These are phyloP conservation scores for Calephelis perditalis DNA, from an alignment of 2,888 invertebrate genomes.

Conservation along the genomic window DNA sequence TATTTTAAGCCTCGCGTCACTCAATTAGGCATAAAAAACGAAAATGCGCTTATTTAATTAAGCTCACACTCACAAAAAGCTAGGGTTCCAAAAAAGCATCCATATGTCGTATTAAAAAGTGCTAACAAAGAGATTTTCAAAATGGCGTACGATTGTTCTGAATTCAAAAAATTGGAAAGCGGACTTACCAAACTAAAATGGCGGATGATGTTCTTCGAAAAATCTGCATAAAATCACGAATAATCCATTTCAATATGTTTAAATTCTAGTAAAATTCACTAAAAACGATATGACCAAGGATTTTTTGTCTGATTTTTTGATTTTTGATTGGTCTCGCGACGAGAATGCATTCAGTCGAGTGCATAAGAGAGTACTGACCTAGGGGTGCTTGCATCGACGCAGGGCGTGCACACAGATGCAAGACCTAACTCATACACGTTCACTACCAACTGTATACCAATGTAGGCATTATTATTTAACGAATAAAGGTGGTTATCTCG, in stretches of 20 bases:
- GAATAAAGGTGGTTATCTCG: slow-evolving; percentile 13
- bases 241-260: slow-evolving; percentile 21
- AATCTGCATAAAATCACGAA: slow-evolving; percentile 12
- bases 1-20: slow-evolving; percentile 16
- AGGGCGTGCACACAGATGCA: slow-evolving; percentile 37
- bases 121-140: slow-evolving; percentile 35
- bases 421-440: slow-evolving; percentile 28
- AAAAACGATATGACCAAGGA: slow-evolving; percentile 16
- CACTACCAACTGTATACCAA: slow-evolving; percentile 2
- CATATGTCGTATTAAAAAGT: slow-evolving; percentile 26
- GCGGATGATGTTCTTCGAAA: slow-evolving; percentile 36
- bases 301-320: slow-evolving; percentile 34
- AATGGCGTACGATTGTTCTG: slow-evolving; percentile 33
- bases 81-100: slow-evolving; percentile 15
- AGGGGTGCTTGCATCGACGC: slow-evolving; percentile 44
- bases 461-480: slow-evolving; percentile 19
- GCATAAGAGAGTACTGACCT: slow-evolving; percentile 47
- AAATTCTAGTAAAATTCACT: slow-evolving; percentile 19
- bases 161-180: slow-evolving; percentile 47
- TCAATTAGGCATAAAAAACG: slow-evolving; percentile 22
- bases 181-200: slow-evolving; percentile 53
- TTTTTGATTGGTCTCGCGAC: slow-evolving; percentile 28
- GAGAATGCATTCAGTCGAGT: slow-evolving; percentile 39
- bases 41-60: slow-evolving; percentile 8
- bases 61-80: slow-evolving; percentile 11